Evolutionary conservation across 1,140 invertebrate genomes (phyloP).

Genomic region (Aphidius gifuensis): DNA sequence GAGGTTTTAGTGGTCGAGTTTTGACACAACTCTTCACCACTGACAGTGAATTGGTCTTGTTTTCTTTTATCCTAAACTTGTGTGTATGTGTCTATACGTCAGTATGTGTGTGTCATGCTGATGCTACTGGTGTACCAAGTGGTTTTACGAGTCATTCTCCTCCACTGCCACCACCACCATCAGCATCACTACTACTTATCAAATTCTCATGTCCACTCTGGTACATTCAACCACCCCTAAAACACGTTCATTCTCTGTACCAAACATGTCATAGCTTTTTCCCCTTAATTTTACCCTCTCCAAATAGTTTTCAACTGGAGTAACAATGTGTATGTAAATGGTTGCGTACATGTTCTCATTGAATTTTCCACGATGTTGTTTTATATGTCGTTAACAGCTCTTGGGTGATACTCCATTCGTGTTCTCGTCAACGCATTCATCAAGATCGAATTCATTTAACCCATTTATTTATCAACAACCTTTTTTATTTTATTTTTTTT

Average conservation of each 20-base stretch:
- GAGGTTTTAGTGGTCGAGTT: slow-evolving; percentile 23
- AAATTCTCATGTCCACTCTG: not conserved
- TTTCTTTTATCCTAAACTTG: slow-evolving; percentile 20
- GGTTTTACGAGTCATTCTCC: slow-evolving; percentile 18
- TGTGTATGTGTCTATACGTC: slow-evolving; percentile 8
- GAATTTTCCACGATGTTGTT: slow-evolving; percentile 21
- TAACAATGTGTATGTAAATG: slow-evolving; percentile 16
- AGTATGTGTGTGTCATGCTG: too few species aligned
- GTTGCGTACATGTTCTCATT: slow-evolving; percentile 19
- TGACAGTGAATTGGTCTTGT: slow-evolving; percentile 11
- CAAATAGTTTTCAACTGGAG: not conserved
- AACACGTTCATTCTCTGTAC: not conserved
- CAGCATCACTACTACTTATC: slow-evolving; percentile 1
- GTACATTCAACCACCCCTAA: not conserved
- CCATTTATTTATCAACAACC: too few species aligned
- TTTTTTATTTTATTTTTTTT: too few species aligned
- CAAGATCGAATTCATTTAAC: slow-evolving; percentile 4
- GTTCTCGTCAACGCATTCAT: slow-evolving; percentile 8
- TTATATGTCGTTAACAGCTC: slow-evolving; percentile 26
- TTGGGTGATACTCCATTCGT: slow-evolving; percentile 9
- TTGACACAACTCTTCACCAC: slow-evolving; percentile 25
- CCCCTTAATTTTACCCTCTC: not conserved
- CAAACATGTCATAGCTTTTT: not conserved
- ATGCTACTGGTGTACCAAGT: slow-evolving; percentile 7
- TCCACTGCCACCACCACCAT: not conserved